phyloP scores from a whole-genome alignment of 1,140 invertebrate species.

The Pollicipes pollicipes region DNA sequence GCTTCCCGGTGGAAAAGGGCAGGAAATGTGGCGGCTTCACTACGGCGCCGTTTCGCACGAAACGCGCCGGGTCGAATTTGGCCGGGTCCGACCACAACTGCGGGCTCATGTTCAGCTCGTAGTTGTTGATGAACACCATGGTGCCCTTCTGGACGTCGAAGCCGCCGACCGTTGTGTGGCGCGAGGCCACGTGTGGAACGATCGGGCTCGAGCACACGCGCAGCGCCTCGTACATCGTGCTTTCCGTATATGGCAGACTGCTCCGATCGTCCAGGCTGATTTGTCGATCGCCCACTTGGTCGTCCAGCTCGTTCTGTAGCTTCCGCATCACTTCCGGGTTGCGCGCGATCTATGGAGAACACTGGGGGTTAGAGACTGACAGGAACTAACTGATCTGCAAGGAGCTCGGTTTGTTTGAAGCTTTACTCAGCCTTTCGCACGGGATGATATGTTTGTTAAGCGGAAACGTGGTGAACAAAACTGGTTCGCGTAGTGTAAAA shows the following conservation, averaged over 20 bases:
- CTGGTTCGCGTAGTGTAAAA: no score
- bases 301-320: conserved; percentile 50
- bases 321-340: conserved; percentile 35
- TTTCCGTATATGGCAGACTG: conserved; percentile 60
- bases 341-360: conserved; percentile 41
- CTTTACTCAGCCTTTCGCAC: no score
- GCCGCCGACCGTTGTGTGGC: conserved; percentile 47
- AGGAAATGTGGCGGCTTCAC: conserved; percentile 44
- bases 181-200: conserved; percentile 70
- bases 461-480: no score
- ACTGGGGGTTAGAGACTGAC: no score
- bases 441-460: no score
- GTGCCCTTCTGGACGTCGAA: conserved; percentile 58
- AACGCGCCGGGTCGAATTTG: conserved; percentile 51
- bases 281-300: conserved; percentile 26
- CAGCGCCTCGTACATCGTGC: conserved; percentile 57
- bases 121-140: conserved; percentile 72
- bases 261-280: conserved; percentile 42
- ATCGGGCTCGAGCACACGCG: conserved; percentile 67
- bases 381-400: no score
- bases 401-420: no score
- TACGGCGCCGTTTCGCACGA: conserved; percentile 34
- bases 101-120: conserved; percentile 55
- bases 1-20: conserved; percentile 64
- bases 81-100: conserved; percentile 52